These are phyloP conservation scores for Notechis scutatus DNA, from an alignment of 2,113 vertebrate species.

Conservation along the genomic window DNA sequence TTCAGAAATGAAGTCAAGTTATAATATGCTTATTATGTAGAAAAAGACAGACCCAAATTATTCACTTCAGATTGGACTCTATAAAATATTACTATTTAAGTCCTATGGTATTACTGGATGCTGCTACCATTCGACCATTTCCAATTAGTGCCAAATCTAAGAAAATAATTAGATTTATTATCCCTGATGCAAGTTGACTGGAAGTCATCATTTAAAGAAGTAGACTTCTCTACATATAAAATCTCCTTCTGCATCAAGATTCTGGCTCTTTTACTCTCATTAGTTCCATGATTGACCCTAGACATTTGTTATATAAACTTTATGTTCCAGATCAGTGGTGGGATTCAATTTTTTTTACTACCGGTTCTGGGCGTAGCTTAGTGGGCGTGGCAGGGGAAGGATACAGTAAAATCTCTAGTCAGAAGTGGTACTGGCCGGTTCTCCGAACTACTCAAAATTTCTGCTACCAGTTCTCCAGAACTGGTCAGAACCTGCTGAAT, in stretches of 20 bases:
- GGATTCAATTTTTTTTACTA: too few species aligned
- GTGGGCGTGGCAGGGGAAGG: too few species aligned
- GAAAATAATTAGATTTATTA: not conserved
- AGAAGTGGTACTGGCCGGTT: too few species aligned
- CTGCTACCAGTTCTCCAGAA: too few species aligned
- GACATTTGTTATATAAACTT: not conserved
- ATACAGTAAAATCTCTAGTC: too few species aligned
- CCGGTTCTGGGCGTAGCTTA: too few species aligned
- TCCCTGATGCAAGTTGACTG: not conserved
- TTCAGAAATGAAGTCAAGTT: not conserved
- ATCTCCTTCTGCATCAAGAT: not conserved
- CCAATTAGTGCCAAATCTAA: not conserved
- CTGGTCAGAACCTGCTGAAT: too few species aligned
- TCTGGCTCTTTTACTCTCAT: not conserved
- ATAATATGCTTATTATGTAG: not conserved
- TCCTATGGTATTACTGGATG: not conserved
- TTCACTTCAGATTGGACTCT: not conserved
- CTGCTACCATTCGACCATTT: not conserved
- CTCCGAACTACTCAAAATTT: too few species aligned
- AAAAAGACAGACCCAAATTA: not conserved
- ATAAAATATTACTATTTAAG: not conserved
- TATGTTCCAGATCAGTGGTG: not conserved
- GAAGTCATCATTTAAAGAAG: not conserved
- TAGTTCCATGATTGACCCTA: not conserved
- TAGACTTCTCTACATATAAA: not conserved